phyloP scores from a whole-genome alignment of 2,797 vertebrate genomes.

The Gorsachius magnificus region DNA sequence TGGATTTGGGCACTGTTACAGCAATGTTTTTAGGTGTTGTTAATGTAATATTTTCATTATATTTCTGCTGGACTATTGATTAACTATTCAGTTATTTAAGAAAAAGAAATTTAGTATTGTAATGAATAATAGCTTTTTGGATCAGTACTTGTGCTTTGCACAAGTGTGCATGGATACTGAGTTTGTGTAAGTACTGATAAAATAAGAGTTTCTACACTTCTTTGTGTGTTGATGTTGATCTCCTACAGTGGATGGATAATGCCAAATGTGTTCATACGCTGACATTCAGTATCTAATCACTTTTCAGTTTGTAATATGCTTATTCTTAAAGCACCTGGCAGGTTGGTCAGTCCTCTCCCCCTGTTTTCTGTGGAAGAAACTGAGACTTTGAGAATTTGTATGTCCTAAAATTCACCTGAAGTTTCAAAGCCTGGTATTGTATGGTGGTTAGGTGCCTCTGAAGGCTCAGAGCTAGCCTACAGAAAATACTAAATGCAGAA shows the following conservation, averaged over 20 bases:
- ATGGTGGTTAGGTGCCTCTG: too few species aligned
- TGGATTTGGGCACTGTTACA: conserved; percentile 10
- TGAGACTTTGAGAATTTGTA: not conserved
- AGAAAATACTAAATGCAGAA: not conserved
- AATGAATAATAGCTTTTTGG: not conserved
- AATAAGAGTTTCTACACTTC: not conserved
- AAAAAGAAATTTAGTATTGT: not conserved
- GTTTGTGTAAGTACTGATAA: not conserved
- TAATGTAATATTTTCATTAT: conserved; percentile 42
- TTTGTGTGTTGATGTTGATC: not conserved
- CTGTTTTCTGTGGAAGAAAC: not conserved
- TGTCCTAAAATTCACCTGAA: not conserved
- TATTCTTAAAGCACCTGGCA: not conserved
- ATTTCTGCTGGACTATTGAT: conserved; percentile 29
- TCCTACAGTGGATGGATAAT: not conserved
- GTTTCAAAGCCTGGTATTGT: not conserved
- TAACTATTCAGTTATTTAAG: conserved; percentile 15
- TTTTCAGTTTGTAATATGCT: not conserved
- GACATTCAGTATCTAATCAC: not conserved
- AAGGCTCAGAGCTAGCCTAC: not conserved
- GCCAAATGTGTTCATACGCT: not conserved
- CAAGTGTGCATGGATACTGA: not conserved
- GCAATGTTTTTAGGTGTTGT: conserved; percentile 44
- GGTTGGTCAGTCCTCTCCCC: not conserved
- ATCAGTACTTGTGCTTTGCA: not conserved